These are phyloP conservation scores for Drosophila sp. DNA, from an alignment of 1,140 invertebrate genomes.

Conservation along the genomic window DNA sequence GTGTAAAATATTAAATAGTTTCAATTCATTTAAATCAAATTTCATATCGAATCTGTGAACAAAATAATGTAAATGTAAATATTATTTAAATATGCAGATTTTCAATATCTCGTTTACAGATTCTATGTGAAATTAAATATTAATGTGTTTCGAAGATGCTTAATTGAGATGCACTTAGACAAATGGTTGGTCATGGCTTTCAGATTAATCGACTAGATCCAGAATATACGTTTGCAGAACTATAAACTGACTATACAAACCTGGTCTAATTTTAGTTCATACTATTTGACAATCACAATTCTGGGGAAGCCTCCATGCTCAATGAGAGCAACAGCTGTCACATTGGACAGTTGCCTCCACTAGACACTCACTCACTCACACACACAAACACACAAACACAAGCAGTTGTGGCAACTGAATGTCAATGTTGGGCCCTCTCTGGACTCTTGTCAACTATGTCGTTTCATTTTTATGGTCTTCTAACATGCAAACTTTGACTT, in stretches of 20 bases:
- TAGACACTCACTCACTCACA: not conserved
- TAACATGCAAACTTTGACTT: slow-evolving; percentile 67
- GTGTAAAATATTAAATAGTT: too few species aligned
- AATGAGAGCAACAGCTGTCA: slow-evolving; percentile 6
- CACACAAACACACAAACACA: slow-evolving; percentile 1
- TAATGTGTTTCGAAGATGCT: too few species aligned
- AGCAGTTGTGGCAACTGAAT: slow-evolving; percentile 14
- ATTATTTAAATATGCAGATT: too few species aligned
- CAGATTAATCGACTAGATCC: too few species aligned
- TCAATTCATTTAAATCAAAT: too few species aligned
- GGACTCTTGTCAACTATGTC: slow-evolving; percentile 12
- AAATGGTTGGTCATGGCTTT: too few species aligned
- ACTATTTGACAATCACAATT: not conserved
- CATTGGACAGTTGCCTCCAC: not conserved
- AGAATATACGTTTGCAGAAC: too few species aligned
- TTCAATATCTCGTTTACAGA: too few species aligned
- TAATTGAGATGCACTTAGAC: too few species aligned
- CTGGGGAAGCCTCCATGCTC: not conserved
- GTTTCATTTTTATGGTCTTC: slow-evolving; percentile 65
- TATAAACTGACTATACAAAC: not conserved
- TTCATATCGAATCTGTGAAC: too few species aligned
- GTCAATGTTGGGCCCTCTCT: slow-evolving; percentile 19
- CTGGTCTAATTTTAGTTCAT: not conserved
- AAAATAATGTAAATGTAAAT: too few species aligned
- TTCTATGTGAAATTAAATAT: too few species aligned